Base-by-base conservation (phyloP, 2,113 vertebrate genomes). In the Sterrhoptilus dennistouni region DNA sequence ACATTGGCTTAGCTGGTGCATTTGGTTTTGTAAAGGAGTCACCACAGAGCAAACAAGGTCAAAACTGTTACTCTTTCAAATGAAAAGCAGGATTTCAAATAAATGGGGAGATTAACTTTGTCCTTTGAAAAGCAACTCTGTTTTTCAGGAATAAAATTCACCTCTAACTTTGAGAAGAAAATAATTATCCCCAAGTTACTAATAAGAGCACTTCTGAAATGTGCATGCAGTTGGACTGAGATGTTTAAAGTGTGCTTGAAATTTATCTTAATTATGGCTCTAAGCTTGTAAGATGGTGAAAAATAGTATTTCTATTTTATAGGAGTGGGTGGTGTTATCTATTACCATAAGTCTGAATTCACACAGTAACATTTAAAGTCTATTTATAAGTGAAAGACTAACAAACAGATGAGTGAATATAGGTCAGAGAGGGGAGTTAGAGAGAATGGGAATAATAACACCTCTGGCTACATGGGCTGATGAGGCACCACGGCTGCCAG, bases 281-380 rank as follows among this genome's bases (percentile, higher is more conserved):
- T 91, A 66, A 83, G 68, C 47, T 75, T 86, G 21, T 60, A 92
- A 95, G 63, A 90, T 87, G 74, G 40, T 91, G 77, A 91, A 86
- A 97, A 96, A 78, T 68, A 87, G 49, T 89, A 87, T 95, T 92
- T 90, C 60, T 81, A 35, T 83, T 81, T 78, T 64, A 86, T 79
- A 72, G 24, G 56, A 94, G 91, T 94, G 72, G 89, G 87, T 93
- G 77, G 69, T 84, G 87, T 84, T 91, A 87, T 14, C 61, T 87
- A 71, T 76, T 94, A 93, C 57, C 69, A 42, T 84, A 95, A 82
- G 83, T 89, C 36, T 52, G 40, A 74, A 89, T 60, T 94, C 81
- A 69, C 65, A 94, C 72, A 84, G 65, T 91, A 83, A 57, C 70
- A 92, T 84, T 93, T 85, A 45, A 82, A 92, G 14, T 81, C 94